These are phyloP conservation scores for Pseudotriccus pelzelni DNA, from an alignment of 2,797 vertebrate genomes.

Conservation along the genomic window DNA sequence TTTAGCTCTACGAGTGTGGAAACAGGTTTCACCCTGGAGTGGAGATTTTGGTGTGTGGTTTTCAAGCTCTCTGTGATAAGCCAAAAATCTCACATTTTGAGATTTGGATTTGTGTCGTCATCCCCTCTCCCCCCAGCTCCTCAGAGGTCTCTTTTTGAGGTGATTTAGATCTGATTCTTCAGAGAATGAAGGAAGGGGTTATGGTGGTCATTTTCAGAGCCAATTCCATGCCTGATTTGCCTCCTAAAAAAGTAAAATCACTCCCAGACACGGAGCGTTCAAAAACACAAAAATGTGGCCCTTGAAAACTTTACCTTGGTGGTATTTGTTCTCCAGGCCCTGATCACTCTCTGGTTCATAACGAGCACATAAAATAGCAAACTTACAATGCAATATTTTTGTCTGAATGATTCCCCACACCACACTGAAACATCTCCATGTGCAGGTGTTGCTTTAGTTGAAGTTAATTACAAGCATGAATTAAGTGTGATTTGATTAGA, in stretches of 20 bases:
- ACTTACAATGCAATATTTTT: background rate
- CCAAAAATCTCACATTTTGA: background rate
- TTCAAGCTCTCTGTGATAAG: background rate
- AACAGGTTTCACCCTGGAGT: constrained; percentile 78
- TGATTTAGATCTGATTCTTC: background rate
- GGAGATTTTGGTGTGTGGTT: constrained; percentile 57
- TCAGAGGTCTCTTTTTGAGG: background rate
- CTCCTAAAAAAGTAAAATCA: background rate
- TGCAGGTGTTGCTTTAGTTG: background rate
- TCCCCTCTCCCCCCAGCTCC: background rate
- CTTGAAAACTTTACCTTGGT: background rate
- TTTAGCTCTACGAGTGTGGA: constrained; percentile 61
- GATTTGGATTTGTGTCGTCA: background rate
- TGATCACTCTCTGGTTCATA: background rate
- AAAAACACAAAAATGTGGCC: background rate
- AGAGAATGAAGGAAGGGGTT: background rate
- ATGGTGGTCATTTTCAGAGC: background rate
- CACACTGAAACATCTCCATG: background rate
- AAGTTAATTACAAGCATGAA: background rate
- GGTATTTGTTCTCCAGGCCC: background rate
- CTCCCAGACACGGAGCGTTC: background rate
- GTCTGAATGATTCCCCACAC: background rate
- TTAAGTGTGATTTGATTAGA: background rate
- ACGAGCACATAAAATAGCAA: background rate
- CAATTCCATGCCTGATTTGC: background rate